Evolutionary conservation across 2,888 invertebrate species (phyloP).

Genomic region (Scotopteryx bipunctaria): DNA sequence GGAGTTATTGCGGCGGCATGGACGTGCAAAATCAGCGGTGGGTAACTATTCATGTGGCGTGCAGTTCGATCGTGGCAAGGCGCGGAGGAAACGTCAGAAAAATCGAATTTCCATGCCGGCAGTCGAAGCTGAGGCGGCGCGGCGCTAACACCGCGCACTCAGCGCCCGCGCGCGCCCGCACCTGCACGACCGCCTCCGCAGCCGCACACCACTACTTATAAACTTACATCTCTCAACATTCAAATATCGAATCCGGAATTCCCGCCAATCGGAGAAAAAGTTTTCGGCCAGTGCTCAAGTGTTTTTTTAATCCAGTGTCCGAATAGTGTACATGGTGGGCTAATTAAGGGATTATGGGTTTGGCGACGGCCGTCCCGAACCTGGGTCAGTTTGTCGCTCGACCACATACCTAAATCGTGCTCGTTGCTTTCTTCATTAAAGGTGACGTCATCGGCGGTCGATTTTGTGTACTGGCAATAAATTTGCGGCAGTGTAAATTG

Average conservation of each 20-base stretch:
- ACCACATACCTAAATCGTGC: slow-evolving; percentile 69
- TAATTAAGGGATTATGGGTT: slow-evolving; percentile 73
- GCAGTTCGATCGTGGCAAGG: slow-evolving; percentile 82
- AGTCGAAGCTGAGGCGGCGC: slow-evolving; percentile 80
- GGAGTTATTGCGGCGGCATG: slow-evolving; percentile 62
- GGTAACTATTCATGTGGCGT: slow-evolving; percentile 70
- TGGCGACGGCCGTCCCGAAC: slow-evolving; percentile 58
- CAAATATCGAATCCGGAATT: slow-evolving; percentile 33
- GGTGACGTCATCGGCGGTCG: slow-evolving; percentile 77
- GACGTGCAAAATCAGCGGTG: slow-evolving; percentile 78
- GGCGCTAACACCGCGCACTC: slow-evolving; percentile 72
- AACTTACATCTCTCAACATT: slow-evolving; percentile 38
- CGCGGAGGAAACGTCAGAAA: slow-evolving; percentile 83
- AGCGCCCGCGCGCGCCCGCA: slow-evolving; percentile 71
- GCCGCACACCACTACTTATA: slow-evolving; percentile 41
- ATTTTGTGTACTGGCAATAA: slow-evolving; percentile 51
- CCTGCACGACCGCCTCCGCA: slow-evolving; percentile 46
- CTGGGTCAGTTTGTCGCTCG: slow-evolving; percentile 63
- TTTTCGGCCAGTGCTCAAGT: slow-evolving; percentile 49
- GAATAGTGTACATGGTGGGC: slow-evolving; percentile 55
- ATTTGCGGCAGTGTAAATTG: slow-evolving; percentile 41
- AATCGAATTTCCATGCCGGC: slow-evolving; percentile 82
- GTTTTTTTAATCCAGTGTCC: slow-evolving; percentile 36
- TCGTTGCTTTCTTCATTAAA: slow-evolving; percentile 69
- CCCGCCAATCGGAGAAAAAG: slow-evolving; percentile 26